Conservation (phyloP, 2,797 vertebrate species). For the Cryptoblepharus egeriae region DNA sequence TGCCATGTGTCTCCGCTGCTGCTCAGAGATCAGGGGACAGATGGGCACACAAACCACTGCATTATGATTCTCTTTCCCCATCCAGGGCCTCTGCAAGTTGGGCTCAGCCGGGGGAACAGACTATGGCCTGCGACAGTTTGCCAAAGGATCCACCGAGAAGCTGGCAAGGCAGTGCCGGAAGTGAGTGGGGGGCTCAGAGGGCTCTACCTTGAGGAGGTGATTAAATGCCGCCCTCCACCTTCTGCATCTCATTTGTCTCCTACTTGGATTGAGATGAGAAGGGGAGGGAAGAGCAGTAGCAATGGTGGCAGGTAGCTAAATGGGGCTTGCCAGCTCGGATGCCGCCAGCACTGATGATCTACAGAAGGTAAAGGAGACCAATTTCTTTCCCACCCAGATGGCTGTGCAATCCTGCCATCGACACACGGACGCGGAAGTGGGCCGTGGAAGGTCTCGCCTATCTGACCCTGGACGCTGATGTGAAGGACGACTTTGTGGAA, state of each 20-base stretch:
- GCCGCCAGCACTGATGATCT: neutral
- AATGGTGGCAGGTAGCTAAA: no score
- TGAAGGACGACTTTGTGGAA: conserved; percentile 98
- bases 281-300: no score
- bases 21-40: no score
- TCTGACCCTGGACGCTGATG: conserved; percentile 94
- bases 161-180: conserved; percentile 96
- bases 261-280: no score
- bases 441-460: conserved; percentile 95
- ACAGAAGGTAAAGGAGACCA: neutral
- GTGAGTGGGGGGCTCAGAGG: conserved; percentile 77
- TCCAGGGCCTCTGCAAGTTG: conserved; percentile 96
- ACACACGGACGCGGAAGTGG: conserved; percentile 93
- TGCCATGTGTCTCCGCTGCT: no score
- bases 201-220: no score
- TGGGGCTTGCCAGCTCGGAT: no score
- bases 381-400: conserved; percentile 79
- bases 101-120: conserved; percentile 97
- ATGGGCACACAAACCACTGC: neutral
- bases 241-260: no score
- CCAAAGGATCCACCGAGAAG: conserved; percentile 97
- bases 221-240: no score
- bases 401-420: conserved; percentile 91
- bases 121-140: conserved; percentile 93
- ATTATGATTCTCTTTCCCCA: neutral